Conservation (phyloP, 2,113 vertebrate species). For the Typhlomys cinereus region DNA sequence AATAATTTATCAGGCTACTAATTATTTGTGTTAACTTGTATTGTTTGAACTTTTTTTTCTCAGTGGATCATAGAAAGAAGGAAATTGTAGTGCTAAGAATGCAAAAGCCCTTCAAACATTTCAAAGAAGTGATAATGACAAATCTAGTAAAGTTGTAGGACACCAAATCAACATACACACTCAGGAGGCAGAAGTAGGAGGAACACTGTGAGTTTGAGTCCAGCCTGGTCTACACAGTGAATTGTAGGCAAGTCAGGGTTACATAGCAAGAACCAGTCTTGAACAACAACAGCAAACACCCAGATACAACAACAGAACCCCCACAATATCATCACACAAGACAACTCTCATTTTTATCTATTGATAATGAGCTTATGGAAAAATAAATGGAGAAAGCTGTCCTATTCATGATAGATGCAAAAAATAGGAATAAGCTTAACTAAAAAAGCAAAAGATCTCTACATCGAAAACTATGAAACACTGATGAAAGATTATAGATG, state of each 20-base stretch:
- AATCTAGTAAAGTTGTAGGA: background rate
- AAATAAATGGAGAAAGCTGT: background rate
- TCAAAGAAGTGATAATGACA: background rate
- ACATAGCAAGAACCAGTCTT: background rate
- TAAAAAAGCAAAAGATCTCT: background rate
- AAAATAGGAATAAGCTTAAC: background rate
- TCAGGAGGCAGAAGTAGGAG: background rate
- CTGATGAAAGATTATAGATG: background rate
- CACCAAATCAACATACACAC: background rate
- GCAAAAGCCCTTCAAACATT: background rate
- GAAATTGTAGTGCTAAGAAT: background rate
- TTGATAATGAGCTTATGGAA: background rate
- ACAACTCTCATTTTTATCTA: background rate
- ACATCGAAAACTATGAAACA: background rate
- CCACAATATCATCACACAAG: background rate
- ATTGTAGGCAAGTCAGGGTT: background rate
- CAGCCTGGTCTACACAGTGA: background rate
- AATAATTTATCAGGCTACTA: background rate
- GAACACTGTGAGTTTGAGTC: background rate
- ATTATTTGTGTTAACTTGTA: background rate
- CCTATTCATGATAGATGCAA: background rate
- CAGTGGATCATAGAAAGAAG: background rate
- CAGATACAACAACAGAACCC: background rate
- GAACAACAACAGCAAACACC: background rate
- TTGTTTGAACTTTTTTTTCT: background rate